phyloP scores from a whole-genome alignment of 2,888 invertebrate genomes.

The Synergus itoensis region DNA sequence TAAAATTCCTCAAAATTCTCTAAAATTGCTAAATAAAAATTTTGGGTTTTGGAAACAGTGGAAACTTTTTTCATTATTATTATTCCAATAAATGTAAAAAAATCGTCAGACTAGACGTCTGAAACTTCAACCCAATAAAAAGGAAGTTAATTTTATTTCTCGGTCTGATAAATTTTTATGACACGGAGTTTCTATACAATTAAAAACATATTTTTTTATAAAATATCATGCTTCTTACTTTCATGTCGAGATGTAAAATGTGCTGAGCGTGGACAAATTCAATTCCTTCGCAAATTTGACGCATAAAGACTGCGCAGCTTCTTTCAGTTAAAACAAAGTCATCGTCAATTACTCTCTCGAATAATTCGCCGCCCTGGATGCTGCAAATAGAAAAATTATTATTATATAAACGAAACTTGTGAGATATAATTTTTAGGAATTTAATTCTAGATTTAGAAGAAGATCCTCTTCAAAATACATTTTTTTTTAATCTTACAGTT shows the following conservation, averaged over 20 bases:
- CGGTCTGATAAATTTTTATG: not conserved
- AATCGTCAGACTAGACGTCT: too few species aligned
- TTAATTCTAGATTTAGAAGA: not conserved
- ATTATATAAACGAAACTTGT: too few species aligned
- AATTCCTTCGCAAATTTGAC: constrained; percentile 99
- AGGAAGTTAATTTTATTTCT: not conserved
- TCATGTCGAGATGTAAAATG: constrained; percentile 98
- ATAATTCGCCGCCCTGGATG: constrained; percentile 98
- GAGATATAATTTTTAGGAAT: too few species aligned
- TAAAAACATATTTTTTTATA: not conserved
- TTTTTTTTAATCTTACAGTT: constrained; percentile 87
- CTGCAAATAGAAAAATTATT: constrained; percentile 79
- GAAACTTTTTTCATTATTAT: too few species aligned
- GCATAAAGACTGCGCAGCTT: constrained; percentile 97
- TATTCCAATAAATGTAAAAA: too few species aligned
- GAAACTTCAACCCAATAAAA: too few species aligned
- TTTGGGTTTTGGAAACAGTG: too few species aligned
- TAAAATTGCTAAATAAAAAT: too few species aligned
- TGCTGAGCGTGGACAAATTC: constrained; percentile 97
- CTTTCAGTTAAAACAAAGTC: constrained; percentile 98
- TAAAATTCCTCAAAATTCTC: too few species aligned
- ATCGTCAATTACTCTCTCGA: constrained; percentile 99
- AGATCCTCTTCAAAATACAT: not conserved
- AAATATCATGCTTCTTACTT: constrained; percentile 81
- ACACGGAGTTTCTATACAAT: not conserved